Evolutionary conservation across 2,797 vertebrate genomes (phyloP).

Genomic region (Enteromius paludinosus): DNA sequence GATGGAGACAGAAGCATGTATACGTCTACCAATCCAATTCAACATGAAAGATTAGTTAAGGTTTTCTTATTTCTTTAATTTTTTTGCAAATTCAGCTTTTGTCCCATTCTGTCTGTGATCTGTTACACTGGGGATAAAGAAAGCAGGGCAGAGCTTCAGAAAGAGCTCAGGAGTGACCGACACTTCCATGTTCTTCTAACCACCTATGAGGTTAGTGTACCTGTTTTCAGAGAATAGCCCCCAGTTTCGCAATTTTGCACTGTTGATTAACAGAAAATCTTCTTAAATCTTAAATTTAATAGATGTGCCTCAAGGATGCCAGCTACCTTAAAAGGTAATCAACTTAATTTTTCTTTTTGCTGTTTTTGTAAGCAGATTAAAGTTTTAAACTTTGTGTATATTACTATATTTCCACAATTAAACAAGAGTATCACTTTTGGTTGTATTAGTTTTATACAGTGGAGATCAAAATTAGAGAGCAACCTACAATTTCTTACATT

Average conservation of each 20-base stretch:
- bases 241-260: no score
- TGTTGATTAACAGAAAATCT: slow-evolving; percentile 30
- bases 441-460: not conserved
- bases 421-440: not conserved
- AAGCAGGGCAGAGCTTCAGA: slow-evolving; percentile 79
- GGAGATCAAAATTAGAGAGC: not conserved
- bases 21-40: not conserved
- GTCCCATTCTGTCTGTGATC: slow-evolving; percentile 82
- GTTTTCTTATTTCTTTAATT: not conserved
- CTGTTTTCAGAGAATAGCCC: not conserved
- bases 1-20: slow-evolving; percentile 40
- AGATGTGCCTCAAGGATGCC: slow-evolving; percentile 90
- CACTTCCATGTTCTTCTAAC: slow-evolving; percentile 84
- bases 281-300: slow-evolving; percentile 64
- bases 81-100: slow-evolving; percentile 73
- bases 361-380: not conserved
- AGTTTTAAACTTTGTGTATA: not conserved
- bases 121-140: slow-evolving; percentile 86
- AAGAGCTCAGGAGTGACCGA: slow-evolving; percentile 62
- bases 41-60: not conserved
- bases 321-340: slow-evolving; percentile 84
- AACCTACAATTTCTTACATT: not conserved
- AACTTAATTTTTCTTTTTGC: not conserved
- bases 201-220: slow-evolving; percentile 84
- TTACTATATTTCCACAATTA: not conserved